Evolutionary conservation across 2,888 invertebrate genomes (phyloP).

Genomic region (Heliconius erato): DNA sequence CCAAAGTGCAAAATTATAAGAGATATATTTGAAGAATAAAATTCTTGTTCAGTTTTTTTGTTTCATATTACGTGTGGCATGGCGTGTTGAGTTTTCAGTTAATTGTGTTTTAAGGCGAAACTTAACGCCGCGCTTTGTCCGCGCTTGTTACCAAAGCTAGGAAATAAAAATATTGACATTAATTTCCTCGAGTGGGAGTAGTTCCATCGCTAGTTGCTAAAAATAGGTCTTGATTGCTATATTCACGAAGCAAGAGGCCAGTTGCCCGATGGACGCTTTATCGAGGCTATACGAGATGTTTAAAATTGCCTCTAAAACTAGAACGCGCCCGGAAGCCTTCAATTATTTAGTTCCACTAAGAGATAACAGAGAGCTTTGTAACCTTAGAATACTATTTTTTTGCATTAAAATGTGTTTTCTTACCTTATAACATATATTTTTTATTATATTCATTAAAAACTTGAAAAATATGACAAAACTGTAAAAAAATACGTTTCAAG

Average conservation of each 20-base stretch:
- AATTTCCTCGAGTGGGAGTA: too few relatives aligned
- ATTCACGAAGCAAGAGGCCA: slow-evolving; percentile 22
- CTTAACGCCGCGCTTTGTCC: too few relatives aligned
- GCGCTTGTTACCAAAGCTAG: too few relatives aligned
- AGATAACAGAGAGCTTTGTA: slow-evolving; percentile 40
- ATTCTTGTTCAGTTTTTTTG: not conserved
- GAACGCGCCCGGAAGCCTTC: slow-evolving; percentile 62
- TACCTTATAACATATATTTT: not conserved
- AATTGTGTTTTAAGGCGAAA: too few relatives aligned
- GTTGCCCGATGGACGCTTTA: slow-evolving; percentile 29
- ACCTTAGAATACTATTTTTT: slow-evolving; percentile 30
- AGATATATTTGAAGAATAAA: not conserved
- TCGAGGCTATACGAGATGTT: slow-evolving; percentile 52
- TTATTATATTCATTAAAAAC: not conserved
- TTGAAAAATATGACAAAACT: not conserved
- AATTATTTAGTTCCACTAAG: slow-evolving; percentile 62
- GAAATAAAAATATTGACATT: too few relatives aligned
- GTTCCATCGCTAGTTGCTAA: not conserved
- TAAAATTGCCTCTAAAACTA: slow-evolving; percentile 65
- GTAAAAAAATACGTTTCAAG: not conserved
- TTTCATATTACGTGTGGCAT: too few relatives aligned
- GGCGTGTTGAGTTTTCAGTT: too few relatives aligned
- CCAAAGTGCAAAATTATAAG: not conserved
- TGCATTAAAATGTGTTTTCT: not conserved
- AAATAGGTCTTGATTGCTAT: slow-evolving; percentile 3